Percentiles rank a stretch among this genome's conserved stretches.
phyloP scores from a whole-genome alignment of 2,113 vertebrate species.

The Neolamprologus ventralis region DNA sequence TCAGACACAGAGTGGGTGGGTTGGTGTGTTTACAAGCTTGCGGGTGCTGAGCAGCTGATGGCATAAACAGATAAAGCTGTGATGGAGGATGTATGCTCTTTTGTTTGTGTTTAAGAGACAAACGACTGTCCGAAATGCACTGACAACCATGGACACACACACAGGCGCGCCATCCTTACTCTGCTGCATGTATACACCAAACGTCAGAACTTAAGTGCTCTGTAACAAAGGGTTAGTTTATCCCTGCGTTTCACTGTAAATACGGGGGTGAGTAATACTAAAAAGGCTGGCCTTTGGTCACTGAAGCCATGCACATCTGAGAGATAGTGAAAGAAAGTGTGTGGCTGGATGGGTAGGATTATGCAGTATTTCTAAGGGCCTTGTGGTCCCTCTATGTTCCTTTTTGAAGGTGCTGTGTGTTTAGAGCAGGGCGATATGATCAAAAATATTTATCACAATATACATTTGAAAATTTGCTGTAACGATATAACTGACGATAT shows the following conservation, averaged over 20 bases:
- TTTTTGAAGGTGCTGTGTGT: background rate
- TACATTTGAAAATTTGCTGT: background rate
- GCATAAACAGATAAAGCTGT: constrained; percentile 62
- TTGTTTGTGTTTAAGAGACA: constrained; percentile 62
- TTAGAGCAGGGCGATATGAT: background rate
- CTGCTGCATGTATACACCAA: constrained; percentile 22
- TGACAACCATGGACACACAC: background rate
- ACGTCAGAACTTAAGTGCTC: constrained; percentile 48
- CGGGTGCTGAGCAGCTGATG: constrained; percentile 44
- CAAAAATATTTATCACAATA: too few relatives aligned
- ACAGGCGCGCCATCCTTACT: background rate
- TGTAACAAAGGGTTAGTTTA: constrained; percentile 58
- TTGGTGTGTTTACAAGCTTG: constrained; percentile 44
- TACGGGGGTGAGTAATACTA: constrained; percentile 41
- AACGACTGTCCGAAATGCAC: constrained; percentile 25
- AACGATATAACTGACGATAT: rapidly evolving
- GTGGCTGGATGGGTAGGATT: background rate
- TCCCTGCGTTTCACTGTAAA: constrained; percentile 39
- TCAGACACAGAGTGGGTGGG: constrained; percentile 22
- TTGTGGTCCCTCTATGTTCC: background rate
- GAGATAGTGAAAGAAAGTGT: background rate
- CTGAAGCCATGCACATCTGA: background rate
- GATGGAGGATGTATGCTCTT: constrained; percentile 47
- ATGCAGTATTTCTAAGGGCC: background rate
- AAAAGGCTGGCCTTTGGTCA: constrained; percentile 8